Base-by-base conservation (phyloP, 2,797 vertebrate genomes). In the Silurus lanzhouensis region DNA sequence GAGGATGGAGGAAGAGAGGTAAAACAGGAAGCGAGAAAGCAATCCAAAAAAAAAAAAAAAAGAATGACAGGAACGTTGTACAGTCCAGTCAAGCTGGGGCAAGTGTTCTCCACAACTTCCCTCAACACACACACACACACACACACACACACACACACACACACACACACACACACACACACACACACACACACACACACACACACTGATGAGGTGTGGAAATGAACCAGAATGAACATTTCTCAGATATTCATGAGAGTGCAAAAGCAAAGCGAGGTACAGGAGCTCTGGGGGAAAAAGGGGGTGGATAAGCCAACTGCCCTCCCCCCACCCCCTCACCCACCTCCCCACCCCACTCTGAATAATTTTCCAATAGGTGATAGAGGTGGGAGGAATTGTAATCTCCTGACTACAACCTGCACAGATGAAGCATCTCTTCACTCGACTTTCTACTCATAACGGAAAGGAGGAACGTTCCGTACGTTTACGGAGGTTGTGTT, bases 331-430 rank as follows among this genome's bases (percentile, higher is more conserved):
- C 63, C 22, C 25, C 55, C 68, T 52, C 22, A 12, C 12, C 64
- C 46, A 22, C 14, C 27, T 25, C 25, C 6, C 71, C 64, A 71
- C 46, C 44, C 25, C 12, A 25, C 85, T 83, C 14, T 75, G 57
- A 90, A 92, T 92, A 90, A 57, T 82, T 87, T 88, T 86, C 82
- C 71, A 88, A 86, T 87, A 87, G 86, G 90, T 91, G 89, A 88
- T 92, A 90, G 83, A 87, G 91, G 88, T 83, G 89, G 91, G 91
- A 91, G 90, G 91, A 93, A 92, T 92, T 87, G 2, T 91, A 93
- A 93, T 94, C 91, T 92, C 82, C 88, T 76, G 88, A 90, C 89
- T 89, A 89, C 88, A 91, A 81, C 81, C 83, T 82, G 84, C 66
- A 70, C 82, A 91, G 90, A 93, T 91, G 92, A 87, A 90, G 86